Base-by-base conservation (phyloP, 2,797 vertebrate genomes). In the Neopelma chrysocephalum region DNA sequence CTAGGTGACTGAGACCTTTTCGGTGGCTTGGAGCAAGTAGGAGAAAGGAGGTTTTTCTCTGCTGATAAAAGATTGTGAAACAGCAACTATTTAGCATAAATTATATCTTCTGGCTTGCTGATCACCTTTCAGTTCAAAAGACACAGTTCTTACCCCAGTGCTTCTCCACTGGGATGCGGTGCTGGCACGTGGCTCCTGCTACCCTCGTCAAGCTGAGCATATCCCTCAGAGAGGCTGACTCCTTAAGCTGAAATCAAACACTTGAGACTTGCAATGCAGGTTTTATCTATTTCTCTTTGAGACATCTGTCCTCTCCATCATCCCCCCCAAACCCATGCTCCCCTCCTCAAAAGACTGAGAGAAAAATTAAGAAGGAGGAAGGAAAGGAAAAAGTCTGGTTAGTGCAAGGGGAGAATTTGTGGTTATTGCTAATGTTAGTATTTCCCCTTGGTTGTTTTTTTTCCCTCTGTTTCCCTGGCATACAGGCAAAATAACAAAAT, bases 401-500 rank as follows among this genome's bases (percentile, higher is more conserved):
- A 31, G 64, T 76, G 76, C 68, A 85, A 83, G 73, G 78, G 68
- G 56, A 94, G 75, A 82, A 77, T 88, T 94, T 73, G 62, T 1
- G 36, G 77, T 91, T 94, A 82, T 80, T 92, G 82, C 57, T 53
- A 69, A 64, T 80, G 69, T 81, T 76, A 61, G 76, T 56, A 77
- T 68, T 85, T 68, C 82, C 73, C 61, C 58, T 76, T 78, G 78
- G n/a, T 8, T 78, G 15, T 64, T 86, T 64, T 58, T 25, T 26
- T 0, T 2, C 3, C 9, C 36, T 6, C 58, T 34, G 32, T 86
- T 88, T 90, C 75, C 79, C 58, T 54, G 31, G 47, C 78, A 97
- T 82, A 93, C 96, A 95, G 94, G 97, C 97, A 91, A 95, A 98
- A 98, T 83, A 95, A 94, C 77, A 94, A 94, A 97, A 96, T 95